A percentile compares a stretch with the other conserved stretches of the same genome.
Conservation (phyloP, 2,113 vertebrate genomes). For the Hystrix brachyura region DNA sequence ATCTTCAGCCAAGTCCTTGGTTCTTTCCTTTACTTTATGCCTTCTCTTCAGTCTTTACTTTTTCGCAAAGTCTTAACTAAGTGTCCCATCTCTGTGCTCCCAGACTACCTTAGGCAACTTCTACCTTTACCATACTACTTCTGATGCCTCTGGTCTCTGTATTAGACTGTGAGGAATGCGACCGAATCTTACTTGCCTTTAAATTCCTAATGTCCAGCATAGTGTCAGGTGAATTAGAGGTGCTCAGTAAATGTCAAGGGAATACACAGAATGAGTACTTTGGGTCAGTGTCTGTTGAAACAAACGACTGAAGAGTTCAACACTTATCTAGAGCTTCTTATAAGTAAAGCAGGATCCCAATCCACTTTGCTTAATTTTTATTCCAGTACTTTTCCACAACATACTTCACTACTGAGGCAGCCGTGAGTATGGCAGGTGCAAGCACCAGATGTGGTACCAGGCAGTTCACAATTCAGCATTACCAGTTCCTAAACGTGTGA, state of each 20-base stretch:
- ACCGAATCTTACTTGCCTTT: not conserved
- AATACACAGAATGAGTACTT: not conserved
- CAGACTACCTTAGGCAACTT: not conserved
- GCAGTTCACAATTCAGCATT: not conserved
- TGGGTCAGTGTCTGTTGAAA: not conserved
- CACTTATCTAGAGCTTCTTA: not conserved
- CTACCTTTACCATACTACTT: not conserved
- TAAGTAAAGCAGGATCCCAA: not conserved
- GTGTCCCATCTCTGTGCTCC: not conserved
- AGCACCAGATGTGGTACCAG: not conserved
- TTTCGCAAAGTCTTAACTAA: not conserved
- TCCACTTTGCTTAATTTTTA: not conserved
- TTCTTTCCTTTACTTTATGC: not conserved
- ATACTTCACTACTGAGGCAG: not conserved
- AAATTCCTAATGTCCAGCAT: not conserved
- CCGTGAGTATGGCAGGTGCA: not conserved
- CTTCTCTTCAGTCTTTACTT: not conserved
- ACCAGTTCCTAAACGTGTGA: not conserved
- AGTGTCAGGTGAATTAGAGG: not conserved
- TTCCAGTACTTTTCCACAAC: not conserved
- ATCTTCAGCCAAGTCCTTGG: not conserved
- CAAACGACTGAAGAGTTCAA: not conserved
- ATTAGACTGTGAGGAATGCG: not conserved
- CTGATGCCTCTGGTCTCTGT: not conserved
- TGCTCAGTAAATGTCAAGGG: not conserved